Evolutionary conservation across 2,888 invertebrate genomes (phyloP).

Genomic region (Rhabditoides inermis): DNA sequence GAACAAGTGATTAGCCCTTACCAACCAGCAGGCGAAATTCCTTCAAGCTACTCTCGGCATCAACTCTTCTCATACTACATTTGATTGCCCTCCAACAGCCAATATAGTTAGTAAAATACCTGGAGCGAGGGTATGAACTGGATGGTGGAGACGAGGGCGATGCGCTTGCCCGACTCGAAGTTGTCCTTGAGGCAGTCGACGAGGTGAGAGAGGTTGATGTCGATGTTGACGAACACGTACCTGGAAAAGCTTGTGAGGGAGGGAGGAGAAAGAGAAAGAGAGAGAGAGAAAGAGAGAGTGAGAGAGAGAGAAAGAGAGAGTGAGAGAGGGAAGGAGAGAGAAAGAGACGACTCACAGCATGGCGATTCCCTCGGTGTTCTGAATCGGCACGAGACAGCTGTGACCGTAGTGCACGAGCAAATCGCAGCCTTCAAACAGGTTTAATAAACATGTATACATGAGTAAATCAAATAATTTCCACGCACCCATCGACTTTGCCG

Average conservation of each 20-base stretch:
- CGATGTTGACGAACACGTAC: slow-evolving; percentile 97
- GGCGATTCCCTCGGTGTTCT: slow-evolving; percentile 65
- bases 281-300: too few species aligned
- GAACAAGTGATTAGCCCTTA: too few species aligned
- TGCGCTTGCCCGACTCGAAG: slow-evolving; percentile 53
- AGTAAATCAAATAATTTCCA: background rate
- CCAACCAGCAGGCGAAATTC: background rate
- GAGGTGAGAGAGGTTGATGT: slow-evolving; percentile 85
- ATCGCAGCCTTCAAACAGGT: slow-evolving; percentile 38
- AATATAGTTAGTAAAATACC: too few species aligned
- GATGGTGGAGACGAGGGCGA: slow-evolving; percentile 89
- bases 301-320: too few species aligned
- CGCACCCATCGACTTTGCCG: slow-evolving; percentile 71
- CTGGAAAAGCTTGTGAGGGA: too few species aligned
- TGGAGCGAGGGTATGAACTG: slow-evolving; percentile 92
- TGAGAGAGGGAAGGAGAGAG: too few species aligned
- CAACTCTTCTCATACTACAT: background rate
- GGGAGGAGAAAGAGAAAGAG: too few species aligned
- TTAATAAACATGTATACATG: background rate
- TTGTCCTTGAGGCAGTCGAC: slow-evolving; percentile 72
- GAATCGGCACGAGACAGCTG: slow-evolving; percentile 66
- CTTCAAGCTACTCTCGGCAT: background rate
- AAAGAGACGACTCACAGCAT: too few species aligned
- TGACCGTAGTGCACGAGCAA: slow-evolving; percentile 82
- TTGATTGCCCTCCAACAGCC: slow-evolving; percentile 6